Conservation (phyloP, 2,888 invertebrate species). For the Dascillus cervinus region DNA sequence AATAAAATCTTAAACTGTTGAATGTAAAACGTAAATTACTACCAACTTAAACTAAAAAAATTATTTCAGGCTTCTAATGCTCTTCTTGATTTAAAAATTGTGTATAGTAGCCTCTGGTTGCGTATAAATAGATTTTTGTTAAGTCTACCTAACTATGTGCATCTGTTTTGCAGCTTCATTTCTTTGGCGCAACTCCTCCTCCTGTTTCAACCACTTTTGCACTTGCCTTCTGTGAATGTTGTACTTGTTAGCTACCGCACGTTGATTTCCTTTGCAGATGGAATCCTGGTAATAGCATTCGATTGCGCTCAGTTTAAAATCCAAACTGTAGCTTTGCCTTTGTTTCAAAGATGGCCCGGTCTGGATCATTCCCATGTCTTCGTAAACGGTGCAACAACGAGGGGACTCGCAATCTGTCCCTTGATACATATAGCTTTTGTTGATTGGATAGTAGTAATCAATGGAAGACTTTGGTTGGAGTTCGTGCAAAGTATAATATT, state of each 20-base stretch:
- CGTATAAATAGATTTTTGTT: too few species aligned
- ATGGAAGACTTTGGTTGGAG: conserved; percentile 41
- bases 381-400: conserved; percentile 22
- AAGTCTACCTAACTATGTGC: conserved; percentile 20
- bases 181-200: conserved; percentile 36
- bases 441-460: conserved; percentile 42
- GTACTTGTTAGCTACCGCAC: conserved; percentile 44
- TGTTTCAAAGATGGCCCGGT: conserved; percentile 29
- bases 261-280: conserved; percentile 43
- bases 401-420: conserved; percentile 18
- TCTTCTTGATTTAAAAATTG: too few species aligned
- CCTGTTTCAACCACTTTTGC: conserved; percentile 52
- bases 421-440: conserved; percentile 28
- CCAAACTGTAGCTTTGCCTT: conserved; percentile 44
- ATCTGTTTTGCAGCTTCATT: conserved; percentile 33
- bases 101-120: background rate
- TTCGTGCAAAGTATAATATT: conserved; percentile 36
- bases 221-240: conserved; percentile 45
- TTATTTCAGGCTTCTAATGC: too few species aligned
- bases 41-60: too few species aligned
- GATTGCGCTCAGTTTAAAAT: conserved; percentile 49
- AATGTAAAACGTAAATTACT: too few species aligned
- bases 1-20: too few species aligned
- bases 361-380: conserved; percentile 19
- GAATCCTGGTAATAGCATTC: conserved; percentile 48